Evolutionary conservation across 2,113 vertebrate species (phyloP).

Genomic region (Tiliqua scincoides): DNA sequence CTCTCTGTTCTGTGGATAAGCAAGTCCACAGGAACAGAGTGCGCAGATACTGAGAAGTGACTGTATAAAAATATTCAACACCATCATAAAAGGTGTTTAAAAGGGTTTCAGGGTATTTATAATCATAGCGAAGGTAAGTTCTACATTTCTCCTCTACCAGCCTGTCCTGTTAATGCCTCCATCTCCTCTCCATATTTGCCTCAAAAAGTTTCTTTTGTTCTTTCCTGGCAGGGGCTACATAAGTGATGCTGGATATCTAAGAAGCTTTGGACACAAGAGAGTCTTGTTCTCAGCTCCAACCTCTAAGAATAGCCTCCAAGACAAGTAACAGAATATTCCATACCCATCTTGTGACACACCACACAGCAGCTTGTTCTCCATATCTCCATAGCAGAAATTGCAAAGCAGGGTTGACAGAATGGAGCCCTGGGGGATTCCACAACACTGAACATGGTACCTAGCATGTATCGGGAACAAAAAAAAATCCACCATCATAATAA

Average conservation of each 20-base stretch:
- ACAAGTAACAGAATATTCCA: background rate
- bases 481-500: background rate
- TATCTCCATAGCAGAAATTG: slow-evolving; percentile 92
- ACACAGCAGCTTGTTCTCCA: slow-evolving; percentile 86
- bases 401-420: slow-evolving; percentile 90
- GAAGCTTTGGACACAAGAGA: background rate
- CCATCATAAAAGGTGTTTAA: background rate
- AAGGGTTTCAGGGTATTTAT: background rate
- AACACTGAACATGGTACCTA: slow-evolving; percentile 86
- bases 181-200: background rate
- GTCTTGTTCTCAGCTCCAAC: background rate
- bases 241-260: background rate
- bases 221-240: background rate
- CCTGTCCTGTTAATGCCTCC: background rate
- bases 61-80: no score
- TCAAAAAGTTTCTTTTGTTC: background rate
- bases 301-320: background rate
- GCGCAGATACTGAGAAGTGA: no score
- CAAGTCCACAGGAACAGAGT: no score
- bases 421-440: slow-evolving; percentile 93
- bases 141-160: background rate
- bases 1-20: no score
- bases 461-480: slow-evolving; percentile 19
- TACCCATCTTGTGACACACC: slow-evolving; percentile 82
- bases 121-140: background rate